Evolutionary conservation across 2,113 vertebrate species (phyloP).

Genomic region (Mustelus asterias): DNA sequence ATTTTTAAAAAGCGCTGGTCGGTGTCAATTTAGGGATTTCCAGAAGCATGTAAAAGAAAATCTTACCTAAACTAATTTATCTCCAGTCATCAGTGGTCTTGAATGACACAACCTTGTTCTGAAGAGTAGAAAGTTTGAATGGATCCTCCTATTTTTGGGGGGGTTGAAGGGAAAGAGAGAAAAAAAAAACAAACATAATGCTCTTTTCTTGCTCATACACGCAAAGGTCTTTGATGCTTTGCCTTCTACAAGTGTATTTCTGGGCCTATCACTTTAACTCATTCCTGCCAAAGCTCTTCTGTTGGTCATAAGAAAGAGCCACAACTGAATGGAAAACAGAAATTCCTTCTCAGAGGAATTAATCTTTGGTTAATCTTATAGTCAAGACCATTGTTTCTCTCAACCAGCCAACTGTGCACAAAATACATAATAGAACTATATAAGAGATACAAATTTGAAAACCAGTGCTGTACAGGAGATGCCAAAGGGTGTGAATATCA

Average conservation of each 20-base stretch:
- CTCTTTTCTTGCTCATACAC: not conserved
- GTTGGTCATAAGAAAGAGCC: not conserved
- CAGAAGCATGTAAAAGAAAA: not conserved
- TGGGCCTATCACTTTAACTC: not conserved
- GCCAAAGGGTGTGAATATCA: not conserved
- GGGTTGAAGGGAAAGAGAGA: not conserved
- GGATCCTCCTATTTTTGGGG: slow-evolving; percentile 3
- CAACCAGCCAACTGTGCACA: not conserved
- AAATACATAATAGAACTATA: not conserved
- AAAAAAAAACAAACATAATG: slow-evolving; percentile 2
- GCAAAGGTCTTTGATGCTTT: not conserved
- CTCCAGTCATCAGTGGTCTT: slow-evolving; percentile 6
- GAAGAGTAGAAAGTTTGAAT: slow-evolving; percentile 24
- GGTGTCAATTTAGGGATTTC: not conserved
- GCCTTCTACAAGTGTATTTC: not conserved
- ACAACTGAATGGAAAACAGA: not conserved
- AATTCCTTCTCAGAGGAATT: not conserved
- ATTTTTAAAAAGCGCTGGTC: not conserved
- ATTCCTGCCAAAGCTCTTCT: not conserved
- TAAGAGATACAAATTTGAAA: not conserved
- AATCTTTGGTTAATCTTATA: not conserved
- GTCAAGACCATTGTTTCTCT: not conserved
- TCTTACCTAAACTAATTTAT: slow-evolving; percentile 33
- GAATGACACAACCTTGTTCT: not conserved
- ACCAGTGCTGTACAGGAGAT: not conserved